phyloP scores from a whole-genome alignment of 2,888 invertebrate genomes.

The Caenorhabditis virilis region DNA sequence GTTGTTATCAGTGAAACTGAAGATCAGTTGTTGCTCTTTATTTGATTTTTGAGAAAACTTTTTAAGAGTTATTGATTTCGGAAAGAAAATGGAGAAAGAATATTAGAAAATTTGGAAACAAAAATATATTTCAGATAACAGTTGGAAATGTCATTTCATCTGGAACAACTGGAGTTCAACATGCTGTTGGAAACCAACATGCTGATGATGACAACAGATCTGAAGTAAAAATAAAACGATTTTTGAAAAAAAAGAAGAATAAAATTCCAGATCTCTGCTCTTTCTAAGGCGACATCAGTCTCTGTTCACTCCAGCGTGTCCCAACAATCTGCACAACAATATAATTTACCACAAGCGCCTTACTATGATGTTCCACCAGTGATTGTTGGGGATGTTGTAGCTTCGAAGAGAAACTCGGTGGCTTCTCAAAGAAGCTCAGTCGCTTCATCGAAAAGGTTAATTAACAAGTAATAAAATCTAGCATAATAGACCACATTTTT shows the following conservation, averaged over 20 bases:
- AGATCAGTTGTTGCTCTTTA: not conserved
- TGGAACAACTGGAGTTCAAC: no score
- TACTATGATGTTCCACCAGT: constrained; percentile 29
- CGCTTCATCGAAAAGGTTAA: constrained; percentile 8
- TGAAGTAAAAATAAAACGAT: not conserved
- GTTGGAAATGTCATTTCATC: no score
- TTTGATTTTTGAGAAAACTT: not conserved
- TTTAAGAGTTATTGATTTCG: not conserved
- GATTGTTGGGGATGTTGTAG: constrained; percentile 15
- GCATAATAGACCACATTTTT: constrained; percentile 3
- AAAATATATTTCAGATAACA: constrained; percentile 10
- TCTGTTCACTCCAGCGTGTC: constrained; percentile 51
- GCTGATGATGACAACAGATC: not conserved
- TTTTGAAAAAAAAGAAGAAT: not conserved
- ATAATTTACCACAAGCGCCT: constrained; percentile 29
- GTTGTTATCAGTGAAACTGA: constrained; percentile 2
- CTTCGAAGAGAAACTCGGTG: constrained; percentile 11
- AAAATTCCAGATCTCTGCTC: constrained; percentile 13
- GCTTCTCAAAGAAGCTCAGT: constrained; percentile 13
- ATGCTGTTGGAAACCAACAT: not conserved
- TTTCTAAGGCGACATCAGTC: constrained; percentile 44
- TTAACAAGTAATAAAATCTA: constrained; percentile 2
- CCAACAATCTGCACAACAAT: constrained; percentile 36
- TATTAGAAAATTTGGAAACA: not conserved
- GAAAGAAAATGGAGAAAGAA: constrained; percentile 24